These are phyloP conservation scores for Leucopsar rothschildi DNA, from an alignment of 2,113 vertebrate genomes.

Conservation along the genomic window DNA sequence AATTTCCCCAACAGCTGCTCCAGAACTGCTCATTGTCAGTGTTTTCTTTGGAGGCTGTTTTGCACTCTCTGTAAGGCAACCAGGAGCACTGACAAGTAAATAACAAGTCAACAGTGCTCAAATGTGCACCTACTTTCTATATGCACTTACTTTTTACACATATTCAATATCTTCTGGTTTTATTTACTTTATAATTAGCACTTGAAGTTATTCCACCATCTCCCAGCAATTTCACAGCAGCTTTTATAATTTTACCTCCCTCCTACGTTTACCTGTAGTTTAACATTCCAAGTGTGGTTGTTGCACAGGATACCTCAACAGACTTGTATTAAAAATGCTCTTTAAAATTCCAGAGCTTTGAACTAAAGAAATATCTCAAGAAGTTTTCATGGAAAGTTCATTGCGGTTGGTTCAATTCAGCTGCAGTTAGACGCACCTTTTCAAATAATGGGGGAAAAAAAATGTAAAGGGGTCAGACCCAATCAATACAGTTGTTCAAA, in stretches of 20 bases:
- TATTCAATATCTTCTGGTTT: background rate
- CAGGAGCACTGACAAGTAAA: background rate
- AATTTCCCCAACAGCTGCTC: background rate
- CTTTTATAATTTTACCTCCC: slow-evolving; percentile 12
- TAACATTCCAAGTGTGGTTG: slow-evolving; percentile 70
- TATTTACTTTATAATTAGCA: slow-evolving; percentile 14
- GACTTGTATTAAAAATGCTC: slow-evolving; percentile 92
- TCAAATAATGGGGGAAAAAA: slow-evolving; percentile 85
- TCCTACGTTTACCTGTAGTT: slow-evolving; percentile 67
- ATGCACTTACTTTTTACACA: background rate
- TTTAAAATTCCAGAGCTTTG: slow-evolving; percentile 94
- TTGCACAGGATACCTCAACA: slow-evolving; percentile 73
- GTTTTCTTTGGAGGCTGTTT: background rate
- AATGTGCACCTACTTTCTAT: background rate
- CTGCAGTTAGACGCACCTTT: slow-evolving; percentile 83
- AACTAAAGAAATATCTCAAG: slow-evolving; percentile 87
- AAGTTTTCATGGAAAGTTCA: slow-evolving; percentile 90
- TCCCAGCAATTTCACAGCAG: background rate
- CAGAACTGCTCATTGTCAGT: background rate
- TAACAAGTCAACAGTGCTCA: background rate
- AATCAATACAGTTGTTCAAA: slow-evolving; percentile 96
- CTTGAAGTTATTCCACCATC: background rate
- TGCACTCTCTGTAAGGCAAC: background rate
- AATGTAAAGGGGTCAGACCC: slow-evolving; percentile 85
- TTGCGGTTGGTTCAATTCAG: slow-evolving; percentile 78